A percentile compares a stretch with the other conserved stretches of the same genome.
These are phyloP conservation scores for Empis stercorea DNA, from an alignment of 2,888 invertebrate species.

Conservation along the genomic window DNA sequence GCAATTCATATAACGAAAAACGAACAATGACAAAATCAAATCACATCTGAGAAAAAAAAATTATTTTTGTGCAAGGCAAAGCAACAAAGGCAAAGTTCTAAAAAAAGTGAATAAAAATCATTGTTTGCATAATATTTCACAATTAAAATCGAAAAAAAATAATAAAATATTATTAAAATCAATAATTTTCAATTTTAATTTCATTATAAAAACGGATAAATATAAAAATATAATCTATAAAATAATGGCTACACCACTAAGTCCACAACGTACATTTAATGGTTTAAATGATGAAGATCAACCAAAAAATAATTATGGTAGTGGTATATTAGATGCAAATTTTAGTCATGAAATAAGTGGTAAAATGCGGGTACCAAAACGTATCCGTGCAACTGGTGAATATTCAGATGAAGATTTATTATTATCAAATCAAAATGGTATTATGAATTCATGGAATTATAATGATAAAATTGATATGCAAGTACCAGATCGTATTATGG, in stretches of 20 bases:
- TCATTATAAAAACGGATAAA: background rate
- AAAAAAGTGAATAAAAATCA: too few species aligned
- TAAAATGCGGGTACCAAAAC: constrained; percentile 70
- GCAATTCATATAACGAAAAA: too few species aligned
- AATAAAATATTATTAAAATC: too few species aligned
- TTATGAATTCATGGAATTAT: constrained; percentile 49
- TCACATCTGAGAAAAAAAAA: too few species aligned
- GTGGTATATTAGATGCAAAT: constrained; percentile 36
- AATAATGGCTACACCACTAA: constrained; percentile 47
- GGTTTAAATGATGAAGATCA: constrained; percentile 50
- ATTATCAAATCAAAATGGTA: constrained; percentile 43
- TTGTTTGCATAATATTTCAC: too few species aligned
- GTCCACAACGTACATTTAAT: constrained; percentile 43
- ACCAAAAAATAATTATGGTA: constrained; percentile 18
- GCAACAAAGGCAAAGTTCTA: too few species aligned
- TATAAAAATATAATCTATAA: background rate
- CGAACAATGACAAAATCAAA: too few species aligned
- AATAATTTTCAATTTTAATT: too few species aligned
- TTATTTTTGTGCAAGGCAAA: too few species aligned
- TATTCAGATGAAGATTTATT: constrained; percentile 48
- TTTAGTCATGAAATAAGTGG: constrained; percentile 66
- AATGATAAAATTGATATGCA: constrained; percentile 78
- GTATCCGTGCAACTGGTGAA: constrained; percentile 62
- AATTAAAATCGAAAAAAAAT: too few species aligned
- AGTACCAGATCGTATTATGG: constrained; percentile 85